These are phyloP conservation scores for Sebastes nivosus DNA, from an alignment of 2,797 vertebrate species.

Conservation along the genomic window DNA sequence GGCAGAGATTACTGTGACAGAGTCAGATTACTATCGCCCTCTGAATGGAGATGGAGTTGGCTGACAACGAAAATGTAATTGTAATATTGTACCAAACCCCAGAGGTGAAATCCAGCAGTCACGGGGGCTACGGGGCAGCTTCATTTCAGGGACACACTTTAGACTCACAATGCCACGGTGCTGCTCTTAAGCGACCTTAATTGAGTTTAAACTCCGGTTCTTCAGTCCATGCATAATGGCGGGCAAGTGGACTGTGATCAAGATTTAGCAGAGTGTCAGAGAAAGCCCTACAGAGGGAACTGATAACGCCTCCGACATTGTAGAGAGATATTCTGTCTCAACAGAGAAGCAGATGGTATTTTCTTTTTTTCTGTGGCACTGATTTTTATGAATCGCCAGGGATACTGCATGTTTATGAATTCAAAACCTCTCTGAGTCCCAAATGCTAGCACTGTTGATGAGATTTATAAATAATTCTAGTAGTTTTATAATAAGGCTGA, in stretches of 20 bases:
- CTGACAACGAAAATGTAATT: constrained; percentile 53
- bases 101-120: constrained; percentile 51
- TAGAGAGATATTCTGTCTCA: constrained; percentile 2
- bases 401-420: constrained; percentile 18
- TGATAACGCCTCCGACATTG: constrained; percentile 26
- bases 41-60: constrained; percentile 51
- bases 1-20: constrained; percentile 55
- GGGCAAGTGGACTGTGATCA: constrained; percentile 16
- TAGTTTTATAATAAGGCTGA: constrained; percentile 29
- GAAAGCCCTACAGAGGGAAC: constrained; percentile 20
- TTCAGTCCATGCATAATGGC: neutral
- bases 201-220: constrained; percentile 18
- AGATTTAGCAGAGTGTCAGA: constrained; percentile 8
- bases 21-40: constrained; percentile 46
- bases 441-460: constrained; percentile 11
- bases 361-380: neutral
- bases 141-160: constrained; percentile 30
- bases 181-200: constrained; percentile 25
- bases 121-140: neutral
- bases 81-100: constrained; percentile 63
- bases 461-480: constrained; percentile 12
- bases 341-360: constrained; percentile 22
- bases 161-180: neutral
- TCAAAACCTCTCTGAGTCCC: neutral
- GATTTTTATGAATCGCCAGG: constrained; percentile 27